A percentile compares a stretch with the other conserved stretches of the same genome.
Conservation (phyloP, 2,797 vertebrate species). For the Echeneis naucrates region DNA sequence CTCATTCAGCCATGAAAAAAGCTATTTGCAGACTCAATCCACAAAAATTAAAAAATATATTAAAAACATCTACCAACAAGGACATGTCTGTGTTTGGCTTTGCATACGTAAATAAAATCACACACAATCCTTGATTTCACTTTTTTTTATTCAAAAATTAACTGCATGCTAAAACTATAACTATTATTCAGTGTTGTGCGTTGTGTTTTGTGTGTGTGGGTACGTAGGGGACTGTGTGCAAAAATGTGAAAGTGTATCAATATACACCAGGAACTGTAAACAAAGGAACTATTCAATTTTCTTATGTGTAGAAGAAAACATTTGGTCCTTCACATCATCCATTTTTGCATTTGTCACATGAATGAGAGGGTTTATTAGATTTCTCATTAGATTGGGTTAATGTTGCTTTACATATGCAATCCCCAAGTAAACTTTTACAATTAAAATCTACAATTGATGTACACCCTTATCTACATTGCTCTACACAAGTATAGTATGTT, state of each 20-base stretch:
- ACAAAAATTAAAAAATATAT: constrained; percentile 2
- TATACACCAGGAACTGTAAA: constrained; percentile 70
- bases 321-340: constrained; percentile 57
- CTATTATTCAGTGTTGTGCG: constrained; percentile 14
- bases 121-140: constrained; percentile 31
- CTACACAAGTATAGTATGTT: constrained; percentile 63
- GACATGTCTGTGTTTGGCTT: not conserved
- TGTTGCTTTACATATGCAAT: constrained; percentile 47
- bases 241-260: constrained; percentile 19
- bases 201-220: constrained; percentile 13
- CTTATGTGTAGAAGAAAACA: constrained; percentile 38
- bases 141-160: constrained; percentile 50
- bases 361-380: constrained; percentile 45
- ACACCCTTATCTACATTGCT: constrained; percentile 69
- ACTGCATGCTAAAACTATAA: constrained; percentile 63
- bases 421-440: constrained; percentile 42
- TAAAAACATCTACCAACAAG: not conserved
- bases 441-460: constrained; percentile 67
- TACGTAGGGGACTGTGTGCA: not conserved
- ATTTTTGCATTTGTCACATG: constrained; percentile 44
- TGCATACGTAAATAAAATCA: not conserved
- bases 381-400: constrained; percentile 30
- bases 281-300: constrained; percentile 60
- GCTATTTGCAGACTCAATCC: not conserved
- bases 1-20: not conserved